Base-by-base conservation (phyloP, 2,888 invertebrate genomes). In the Scaptodrosophila latifasciaeformis region DNA sequence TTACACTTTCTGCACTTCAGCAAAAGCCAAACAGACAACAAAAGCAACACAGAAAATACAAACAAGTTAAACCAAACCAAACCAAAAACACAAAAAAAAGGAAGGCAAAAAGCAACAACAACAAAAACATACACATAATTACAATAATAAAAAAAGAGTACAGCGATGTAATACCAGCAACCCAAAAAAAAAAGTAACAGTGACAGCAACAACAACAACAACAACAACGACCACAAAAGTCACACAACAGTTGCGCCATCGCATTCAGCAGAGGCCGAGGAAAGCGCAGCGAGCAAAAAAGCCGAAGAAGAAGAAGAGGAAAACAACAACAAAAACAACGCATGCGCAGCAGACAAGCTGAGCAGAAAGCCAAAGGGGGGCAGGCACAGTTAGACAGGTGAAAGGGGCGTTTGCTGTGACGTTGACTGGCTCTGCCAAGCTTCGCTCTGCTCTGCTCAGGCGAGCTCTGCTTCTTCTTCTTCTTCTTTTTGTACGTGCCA, bases 1-100 rank as follows among this genome's bases (percentile, higher is more conserved):
- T 82, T 74, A 82, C 81, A 81, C 82, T 80, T 82, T 81, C 76
- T 71, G 77, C 69, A 74, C 70, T 76, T 67, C 65, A 68, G 59
- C 63, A 65, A 63, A 58, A 77, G 52, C 75, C 67, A 43, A 56
- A 59, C n/a, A 18, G 9, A 51, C 54, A 45, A 49, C 44, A 49
- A 46, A 35, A 40, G 19, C 42, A 65, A 45, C 60, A 50, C 27
- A 45, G 46, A 13, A 27, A 19, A 29, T 30, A 44, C 39, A 24
- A 50, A 57, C 48, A 40, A 54, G 45, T 49, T 55, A 47, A 40
- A 48, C 78, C 64, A 80, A 72, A 71, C 80, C 77, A 81, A 66
- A 74, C 54, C 37, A 48, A 37, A 27, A 37, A 39, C 13, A 13
- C 17, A 57, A 43, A 35, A 44, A 50, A 27, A 40, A 24, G n/a